Percentiles rank a stretch among this genome's conserved stretches.
These are phyloP conservation scores for Lepas anatifera DNA, from an alignment of 2,888 invertebrate genomes.

Conservation along the genomic window DNA sequence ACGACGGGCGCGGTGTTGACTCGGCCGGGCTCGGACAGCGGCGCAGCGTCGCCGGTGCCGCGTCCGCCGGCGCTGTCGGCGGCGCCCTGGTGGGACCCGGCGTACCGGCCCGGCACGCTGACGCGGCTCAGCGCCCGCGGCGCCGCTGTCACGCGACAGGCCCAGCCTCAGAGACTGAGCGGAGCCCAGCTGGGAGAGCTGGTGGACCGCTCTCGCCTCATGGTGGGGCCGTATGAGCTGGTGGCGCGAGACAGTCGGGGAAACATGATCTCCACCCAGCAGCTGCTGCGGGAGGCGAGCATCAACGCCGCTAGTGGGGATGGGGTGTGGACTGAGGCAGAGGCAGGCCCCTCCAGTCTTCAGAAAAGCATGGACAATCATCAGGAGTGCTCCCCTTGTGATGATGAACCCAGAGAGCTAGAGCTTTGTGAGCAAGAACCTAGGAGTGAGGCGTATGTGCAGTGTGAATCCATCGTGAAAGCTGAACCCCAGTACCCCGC, in stretches of 20 bases:
- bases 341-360: too few species aligned
- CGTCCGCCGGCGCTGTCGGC: background rate
- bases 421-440: too few species aligned
- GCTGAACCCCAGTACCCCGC: too few species aligned
- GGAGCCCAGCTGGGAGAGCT: background rate
- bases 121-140: constrained; percentile 25
- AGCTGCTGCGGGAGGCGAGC: background rate
- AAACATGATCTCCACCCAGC: background rate
- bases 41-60: background rate
- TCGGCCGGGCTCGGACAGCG: background rate
- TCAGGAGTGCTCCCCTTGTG: too few species aligned
- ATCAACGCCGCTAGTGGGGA: too few species aligned
- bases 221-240: background rate
- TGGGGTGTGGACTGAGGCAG: too few species aligned
- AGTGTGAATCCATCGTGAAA: too few species aligned
- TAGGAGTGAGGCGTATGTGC: too few species aligned
- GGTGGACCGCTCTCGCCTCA: background rate
- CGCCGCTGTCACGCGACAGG: background rate
- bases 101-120: constrained; percentile 1
- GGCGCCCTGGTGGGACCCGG: background rate
- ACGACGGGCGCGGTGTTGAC: too few species aligned
- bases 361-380: too few species aligned
- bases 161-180: background rate
- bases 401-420: too few species aligned
- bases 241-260: background rate